Percentiles rank a stretch among this genome's conserved stretches.
These are phyloP conservation scores for Parazoanthus atlanticus DNA, from an alignment of 92 coral and sea anemone genomes.

Conservation along the genomic window DNA sequence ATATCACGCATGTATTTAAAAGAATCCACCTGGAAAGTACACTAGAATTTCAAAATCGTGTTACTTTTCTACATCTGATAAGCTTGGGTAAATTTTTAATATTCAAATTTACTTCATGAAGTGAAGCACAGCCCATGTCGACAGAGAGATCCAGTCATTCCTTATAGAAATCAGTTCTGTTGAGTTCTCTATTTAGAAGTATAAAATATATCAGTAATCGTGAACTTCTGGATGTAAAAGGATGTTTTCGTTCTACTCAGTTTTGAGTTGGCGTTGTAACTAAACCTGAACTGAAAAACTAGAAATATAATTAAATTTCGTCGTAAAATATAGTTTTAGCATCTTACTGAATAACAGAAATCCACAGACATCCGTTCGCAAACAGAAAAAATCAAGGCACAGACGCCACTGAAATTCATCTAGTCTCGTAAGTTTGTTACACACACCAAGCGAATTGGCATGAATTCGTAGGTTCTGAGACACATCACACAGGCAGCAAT, in stretches of 20 bases:
- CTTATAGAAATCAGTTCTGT: neutral
- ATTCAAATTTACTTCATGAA: neutral
- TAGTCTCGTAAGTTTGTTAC: neutral
- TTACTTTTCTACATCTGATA: neutral
- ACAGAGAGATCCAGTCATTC: neutral
- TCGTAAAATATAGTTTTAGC: too few relatives aligned
- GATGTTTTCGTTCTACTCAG: too few relatives aligned
- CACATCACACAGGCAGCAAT: too few relatives aligned
- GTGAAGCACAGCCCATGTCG: neutral
- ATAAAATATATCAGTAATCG: too few relatives aligned
- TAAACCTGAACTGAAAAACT: neutral
- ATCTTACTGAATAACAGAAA: neutral
- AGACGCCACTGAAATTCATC: neutral
- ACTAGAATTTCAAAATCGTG: neutral
- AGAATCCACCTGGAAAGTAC: neutral
- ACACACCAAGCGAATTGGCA: too few relatives aligned
- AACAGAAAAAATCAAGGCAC: neutral
- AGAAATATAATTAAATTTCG: neutral
- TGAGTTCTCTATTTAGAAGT: neutral
- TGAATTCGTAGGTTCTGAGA: neutral
- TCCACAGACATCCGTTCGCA: neutral
- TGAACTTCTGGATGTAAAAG: too few relatives aligned
- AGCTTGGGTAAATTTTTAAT: neutral
- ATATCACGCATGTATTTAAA: neutral
- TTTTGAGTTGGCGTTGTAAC: neutral